Percentiles rank a stretch among this genome's conserved stretches.
Evolutionary conservation across 37 sponge, comb jelly and placozoan genomes (phyloP).

Genomic region (Chondrosia reniformis): DNA sequence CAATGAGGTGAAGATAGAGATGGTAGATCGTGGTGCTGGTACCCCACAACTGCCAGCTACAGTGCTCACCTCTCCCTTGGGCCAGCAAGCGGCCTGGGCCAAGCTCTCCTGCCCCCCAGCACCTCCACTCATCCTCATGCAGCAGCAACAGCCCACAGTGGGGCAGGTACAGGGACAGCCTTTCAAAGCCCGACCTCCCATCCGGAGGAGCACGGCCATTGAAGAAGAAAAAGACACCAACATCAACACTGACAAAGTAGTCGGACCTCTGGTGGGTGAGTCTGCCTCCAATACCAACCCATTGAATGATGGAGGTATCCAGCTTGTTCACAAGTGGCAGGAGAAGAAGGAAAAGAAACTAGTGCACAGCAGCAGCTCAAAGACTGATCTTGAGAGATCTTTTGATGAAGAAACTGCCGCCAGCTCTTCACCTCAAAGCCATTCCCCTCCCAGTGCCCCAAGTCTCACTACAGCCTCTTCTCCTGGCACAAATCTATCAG

Average conservation of each 20-base stretch:
- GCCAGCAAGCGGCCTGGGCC: neutral
- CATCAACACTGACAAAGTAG: neutral
- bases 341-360: neutral
- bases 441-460: neutral
- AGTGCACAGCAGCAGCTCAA: neutral
- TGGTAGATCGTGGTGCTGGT: neutral
- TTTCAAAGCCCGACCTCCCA: neutral
- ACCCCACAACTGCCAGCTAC: neutral
- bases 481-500: neutral
- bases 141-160: no score
- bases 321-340: slow-evolving; percentile 11
- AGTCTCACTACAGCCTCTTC: neutral
- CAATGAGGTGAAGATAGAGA: neutral
- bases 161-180: no score
- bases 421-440: neutral
- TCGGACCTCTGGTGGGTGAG: slow-evolving; percentile 1
- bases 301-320: neutral
- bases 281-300: neutral
- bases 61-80: neutral
- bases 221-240: neutral
- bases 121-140: no score
- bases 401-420: neutral
- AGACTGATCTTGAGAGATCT: neutral
- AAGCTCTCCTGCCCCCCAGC: neutral
- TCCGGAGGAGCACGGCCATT: neutral